Evolutionary conservation across 1,140 invertebrate genomes (phyloP).

Genomic region (Thrips palmi): DNA sequence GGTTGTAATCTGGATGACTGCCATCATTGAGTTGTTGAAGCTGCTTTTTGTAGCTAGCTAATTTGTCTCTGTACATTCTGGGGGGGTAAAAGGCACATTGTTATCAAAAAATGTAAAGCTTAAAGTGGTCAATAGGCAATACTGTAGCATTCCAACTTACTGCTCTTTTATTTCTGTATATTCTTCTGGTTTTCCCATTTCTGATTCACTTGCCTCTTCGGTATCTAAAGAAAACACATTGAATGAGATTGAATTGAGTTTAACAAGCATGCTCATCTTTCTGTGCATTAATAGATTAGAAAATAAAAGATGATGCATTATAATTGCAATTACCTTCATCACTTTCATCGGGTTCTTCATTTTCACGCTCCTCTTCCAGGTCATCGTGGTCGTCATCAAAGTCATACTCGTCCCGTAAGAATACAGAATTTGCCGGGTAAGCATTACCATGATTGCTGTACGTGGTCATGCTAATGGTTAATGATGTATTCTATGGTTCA

Average conservation of each 20-base stretch:
- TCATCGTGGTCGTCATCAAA: constrained; percentile 10
- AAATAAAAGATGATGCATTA: not conserved
- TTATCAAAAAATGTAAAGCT: not conserved
- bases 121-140: not conserved
- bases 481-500: too few species aligned
- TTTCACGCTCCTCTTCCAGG: constrained; percentile 10
- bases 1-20: constrained; percentile 68
- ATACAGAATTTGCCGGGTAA: too few species aligned
- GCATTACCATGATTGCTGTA: too few species aligned
- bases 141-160: constrained; percentile 31
- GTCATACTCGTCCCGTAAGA: constrained; percentile 12
- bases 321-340: constrained; percentile 10
- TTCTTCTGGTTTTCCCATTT: constrained; percentile 62
- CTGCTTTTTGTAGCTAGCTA: constrained; percentile 75
- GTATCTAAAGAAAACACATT: constrained; percentile 41
- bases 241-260: not conserved
- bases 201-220: constrained; percentile 78
- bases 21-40: constrained; percentile 74
- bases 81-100: constrained; percentile 16
- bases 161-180: constrained; percentile 80
- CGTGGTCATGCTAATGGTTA: too few species aligned
- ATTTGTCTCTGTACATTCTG: constrained; percentile 87
- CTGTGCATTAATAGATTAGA: not conserved
- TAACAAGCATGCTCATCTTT: too few species aligned
- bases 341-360: too few species aligned